These are phyloP conservation scores for Calcarius lapponicus DNA, from an alignment of 2,797 vertebrate genomes.

Conservation along the genomic window DNA sequence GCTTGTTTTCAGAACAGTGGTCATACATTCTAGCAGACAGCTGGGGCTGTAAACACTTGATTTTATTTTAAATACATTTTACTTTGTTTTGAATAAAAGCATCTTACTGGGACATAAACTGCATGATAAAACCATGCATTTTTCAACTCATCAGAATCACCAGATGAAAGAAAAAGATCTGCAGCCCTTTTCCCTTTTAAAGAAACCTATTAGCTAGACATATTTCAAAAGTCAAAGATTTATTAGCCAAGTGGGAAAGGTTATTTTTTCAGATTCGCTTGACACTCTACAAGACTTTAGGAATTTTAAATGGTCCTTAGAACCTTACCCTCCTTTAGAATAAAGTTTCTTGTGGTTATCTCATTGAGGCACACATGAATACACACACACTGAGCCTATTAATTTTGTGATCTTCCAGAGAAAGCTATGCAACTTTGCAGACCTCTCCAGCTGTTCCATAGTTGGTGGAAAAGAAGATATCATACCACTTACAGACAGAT, in stretches of 20 bases:
- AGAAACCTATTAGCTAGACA: not conserved
- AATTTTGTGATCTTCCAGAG: not conserved
- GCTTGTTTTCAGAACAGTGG: not conserved
- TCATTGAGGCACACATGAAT: not conserved
- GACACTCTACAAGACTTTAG: not conserved
- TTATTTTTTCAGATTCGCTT: not conserved
- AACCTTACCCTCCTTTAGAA: not conserved
- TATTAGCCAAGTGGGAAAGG: not conserved
- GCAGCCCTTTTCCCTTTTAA: not conserved
- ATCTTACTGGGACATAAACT: not conserved
- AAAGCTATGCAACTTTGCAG: not conserved
- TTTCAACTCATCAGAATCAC: not conserved
- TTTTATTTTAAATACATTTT: not conserved
- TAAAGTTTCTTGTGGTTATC: not conserved
- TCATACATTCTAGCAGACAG: not conserved
- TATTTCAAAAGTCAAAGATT: not conserved
- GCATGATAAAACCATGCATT: not conserved
- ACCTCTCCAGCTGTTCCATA: not conserved
- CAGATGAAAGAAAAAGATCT: not conserved
- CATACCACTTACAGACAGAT: not conserved
- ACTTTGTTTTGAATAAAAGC: not conserved
- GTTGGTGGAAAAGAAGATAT: not conserved
- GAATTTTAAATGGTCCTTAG: not conserved
- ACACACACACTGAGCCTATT: not conserved
- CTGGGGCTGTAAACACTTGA: not conserved